Evolutionary conservation across 2,113 vertebrate species (phyloP).

Genomic region (Hiodon tergisus): DNA sequence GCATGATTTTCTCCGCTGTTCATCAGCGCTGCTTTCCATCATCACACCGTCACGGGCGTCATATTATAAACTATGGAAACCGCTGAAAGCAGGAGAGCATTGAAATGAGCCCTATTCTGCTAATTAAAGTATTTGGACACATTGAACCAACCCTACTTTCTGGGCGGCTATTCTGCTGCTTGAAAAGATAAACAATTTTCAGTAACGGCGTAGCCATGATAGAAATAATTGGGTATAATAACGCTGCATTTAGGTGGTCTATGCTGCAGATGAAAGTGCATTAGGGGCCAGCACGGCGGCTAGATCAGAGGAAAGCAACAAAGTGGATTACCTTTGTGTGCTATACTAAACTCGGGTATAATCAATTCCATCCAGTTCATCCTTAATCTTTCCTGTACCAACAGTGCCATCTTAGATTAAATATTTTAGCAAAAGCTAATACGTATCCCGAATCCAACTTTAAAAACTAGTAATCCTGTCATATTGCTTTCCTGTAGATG

Average conservation of each 20-base stretch:
- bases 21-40: not conserved
- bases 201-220: not conserved
- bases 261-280: slow-evolving; percentile 12
- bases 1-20: no score
- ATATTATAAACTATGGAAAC: not conserved
- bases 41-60: not conserved
- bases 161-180: not conserved
- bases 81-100: not conserved
- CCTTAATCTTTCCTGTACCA: not conserved
- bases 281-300: not conserved
- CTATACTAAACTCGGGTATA: slow-evolving; percentile 6
- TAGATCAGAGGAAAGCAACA: not conserved
- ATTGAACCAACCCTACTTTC: not conserved
- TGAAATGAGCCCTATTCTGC: not conserved
- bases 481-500: no score
- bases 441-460: no score
- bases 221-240: slow-evolving; percentile 16
- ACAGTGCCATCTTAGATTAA: not conserved
- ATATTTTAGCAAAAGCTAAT: no score
- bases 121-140: not conserved
- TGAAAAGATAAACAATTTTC: not conserved
- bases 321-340: slow-evolving; percentile 2
- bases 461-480: no score
- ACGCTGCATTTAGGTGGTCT: slow-evolving; percentile 10
- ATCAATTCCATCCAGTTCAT: not conserved